Evolutionary conservation across 2,113 vertebrate genomes (phyloP).

Genomic region (Columba livia): DNA sequence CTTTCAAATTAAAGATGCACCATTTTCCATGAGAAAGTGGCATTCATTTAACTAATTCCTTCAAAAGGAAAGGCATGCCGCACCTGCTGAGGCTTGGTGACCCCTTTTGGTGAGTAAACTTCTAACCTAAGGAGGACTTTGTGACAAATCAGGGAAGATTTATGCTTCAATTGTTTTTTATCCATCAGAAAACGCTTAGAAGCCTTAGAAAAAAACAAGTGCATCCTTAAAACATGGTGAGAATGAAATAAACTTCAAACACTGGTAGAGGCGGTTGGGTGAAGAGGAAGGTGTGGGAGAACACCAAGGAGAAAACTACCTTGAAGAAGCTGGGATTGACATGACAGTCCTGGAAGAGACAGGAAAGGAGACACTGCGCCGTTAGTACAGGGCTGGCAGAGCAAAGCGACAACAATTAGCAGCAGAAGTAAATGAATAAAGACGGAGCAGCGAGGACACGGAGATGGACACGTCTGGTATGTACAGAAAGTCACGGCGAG

Average conservation of each 20-base stretch:
- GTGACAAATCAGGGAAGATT: not conserved
- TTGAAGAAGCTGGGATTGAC: slow-evolving; percentile 85
- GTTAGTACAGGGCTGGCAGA: slow-evolving; percentile 44
- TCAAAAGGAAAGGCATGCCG: not conserved
- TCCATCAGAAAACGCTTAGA: not conserved
- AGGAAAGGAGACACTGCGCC: slow-evolving; percentile 62
- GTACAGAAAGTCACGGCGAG: not conserved
- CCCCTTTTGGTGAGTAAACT: not conserved
- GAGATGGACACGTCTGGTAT: not conserved
- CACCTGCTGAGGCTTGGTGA: not conserved
- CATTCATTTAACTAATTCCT: not conserved
- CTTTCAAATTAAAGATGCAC: slow-evolving; percentile 58
- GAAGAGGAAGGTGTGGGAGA: not conserved
- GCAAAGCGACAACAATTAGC: not conserved
- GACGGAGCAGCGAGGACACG: not conserved
- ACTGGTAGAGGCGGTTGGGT: not conserved
- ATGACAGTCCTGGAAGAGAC: slow-evolving; percentile 83
- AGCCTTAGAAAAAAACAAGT: not conserved
- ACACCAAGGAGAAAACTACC: slow-evolving; percentile 74
- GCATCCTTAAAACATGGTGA: slow-evolving; percentile 35
- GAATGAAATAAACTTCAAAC: not conserved
- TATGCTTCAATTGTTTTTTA: not conserved
- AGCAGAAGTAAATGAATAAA: not conserved
- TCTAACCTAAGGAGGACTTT: not conserved
- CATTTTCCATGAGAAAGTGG: not conserved